Evolutionary conservation across 2,113 vertebrate species (phyloP).

Genomic region (Burhinus oedicnemus): DNA sequence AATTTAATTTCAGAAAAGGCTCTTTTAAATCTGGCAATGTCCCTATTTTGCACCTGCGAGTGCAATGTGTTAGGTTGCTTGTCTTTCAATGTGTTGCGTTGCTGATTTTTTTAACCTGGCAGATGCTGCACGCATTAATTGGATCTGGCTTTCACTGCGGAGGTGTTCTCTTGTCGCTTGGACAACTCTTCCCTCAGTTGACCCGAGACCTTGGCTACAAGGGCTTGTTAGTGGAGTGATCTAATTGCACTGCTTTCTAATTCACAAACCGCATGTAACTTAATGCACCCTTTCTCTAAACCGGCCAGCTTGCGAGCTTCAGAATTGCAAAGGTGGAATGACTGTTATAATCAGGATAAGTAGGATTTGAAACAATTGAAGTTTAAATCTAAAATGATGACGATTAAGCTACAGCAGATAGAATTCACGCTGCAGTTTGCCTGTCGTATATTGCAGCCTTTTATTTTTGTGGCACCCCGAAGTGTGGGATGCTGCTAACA

Average conservation of each 20-base stretch:
- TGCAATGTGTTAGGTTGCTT: not conserved
- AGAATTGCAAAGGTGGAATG: not conserved
- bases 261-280: slow-evolving; percentile 39
- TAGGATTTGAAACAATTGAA: slow-evolving; percentile 58
- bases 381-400: slow-evolving; percentile 66
- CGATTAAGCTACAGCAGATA: not conserved
- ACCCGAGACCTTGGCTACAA: not conserved
- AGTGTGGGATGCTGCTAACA: not conserved
- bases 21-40: not conserved
- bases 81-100: not conserved
- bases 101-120: not conserved
- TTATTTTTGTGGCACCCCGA: not conserved
- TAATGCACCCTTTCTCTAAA: not conserved
- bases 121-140: not conserved
- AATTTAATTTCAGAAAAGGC: not conserved
- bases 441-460: not conserved
- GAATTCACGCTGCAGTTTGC: not conserved
- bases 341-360: not conserved
- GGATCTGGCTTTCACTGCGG: not conserved
- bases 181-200: not conserved
- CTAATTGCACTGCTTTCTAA: not conserved
- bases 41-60: slow-evolving; percentile 62
- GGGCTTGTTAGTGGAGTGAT: not conserved
- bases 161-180: not conserved
- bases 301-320: not conserved